These are phyloP conservation scores for Carlito syrichta DNA, from an alignment of 2,113 vertebrate species.

Conservation along the genomic window DNA sequence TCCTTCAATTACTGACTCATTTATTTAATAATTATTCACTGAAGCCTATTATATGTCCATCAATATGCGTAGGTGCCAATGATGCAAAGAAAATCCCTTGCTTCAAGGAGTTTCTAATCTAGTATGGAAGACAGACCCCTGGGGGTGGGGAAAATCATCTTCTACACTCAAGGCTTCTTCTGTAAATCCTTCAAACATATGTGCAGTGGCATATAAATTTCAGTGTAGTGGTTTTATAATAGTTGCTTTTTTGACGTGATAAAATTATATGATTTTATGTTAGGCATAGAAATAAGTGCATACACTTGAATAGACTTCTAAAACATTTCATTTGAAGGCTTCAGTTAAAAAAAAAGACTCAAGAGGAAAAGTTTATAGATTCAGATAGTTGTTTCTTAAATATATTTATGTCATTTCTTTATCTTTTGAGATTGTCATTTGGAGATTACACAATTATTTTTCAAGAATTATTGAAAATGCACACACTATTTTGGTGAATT, in stretches of 20 bases:
- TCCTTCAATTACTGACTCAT: background rate
- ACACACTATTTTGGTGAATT: background rate
- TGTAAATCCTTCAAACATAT: background rate
- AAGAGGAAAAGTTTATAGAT: background rate
- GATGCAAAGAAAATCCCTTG: background rate
- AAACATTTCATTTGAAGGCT: background rate
- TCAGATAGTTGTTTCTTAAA: background rate
- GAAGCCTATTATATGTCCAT: background rate
- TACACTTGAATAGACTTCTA: background rate
- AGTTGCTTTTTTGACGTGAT: background rate
- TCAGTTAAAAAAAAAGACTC: background rate
- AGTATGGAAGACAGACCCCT: background rate
- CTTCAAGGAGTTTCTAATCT: background rate
- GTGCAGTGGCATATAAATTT: background rate
- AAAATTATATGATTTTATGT: background rate
- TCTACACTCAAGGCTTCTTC: background rate
- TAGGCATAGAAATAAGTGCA: background rate
- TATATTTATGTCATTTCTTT: background rate
- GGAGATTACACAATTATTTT: background rate
- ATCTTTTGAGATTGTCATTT: background rate
- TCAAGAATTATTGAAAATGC: conserved; percentile 15
- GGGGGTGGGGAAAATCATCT: background rate
- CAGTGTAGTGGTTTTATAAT: background rate
- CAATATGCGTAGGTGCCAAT: background rate
- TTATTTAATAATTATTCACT: background rate